Percentiles rank a stretch among this genome's conserved stretches.
Evolutionary conservation across 2,113 vertebrate genomes (phyloP).

Genomic region (Camarhynchus parvulus): DNA sequence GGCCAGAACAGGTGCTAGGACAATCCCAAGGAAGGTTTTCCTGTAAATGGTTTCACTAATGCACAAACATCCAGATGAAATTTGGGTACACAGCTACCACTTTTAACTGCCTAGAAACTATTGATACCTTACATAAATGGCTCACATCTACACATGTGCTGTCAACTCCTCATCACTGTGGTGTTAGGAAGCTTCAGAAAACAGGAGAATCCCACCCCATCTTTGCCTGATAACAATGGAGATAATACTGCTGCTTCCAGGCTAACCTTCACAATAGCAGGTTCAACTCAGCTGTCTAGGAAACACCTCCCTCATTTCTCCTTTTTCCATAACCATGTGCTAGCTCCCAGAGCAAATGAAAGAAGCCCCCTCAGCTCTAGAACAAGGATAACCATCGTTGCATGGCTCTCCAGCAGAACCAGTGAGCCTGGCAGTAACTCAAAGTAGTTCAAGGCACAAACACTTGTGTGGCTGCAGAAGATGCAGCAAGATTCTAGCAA

Average conservation of each 20-base stretch:
- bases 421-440: neutral
- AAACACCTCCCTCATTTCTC: neutral
- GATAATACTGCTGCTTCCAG: neutral
- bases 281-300: neutral
- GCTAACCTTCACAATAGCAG: neutral
- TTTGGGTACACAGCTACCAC: neutral
- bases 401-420: neutral
- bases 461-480: neutral
- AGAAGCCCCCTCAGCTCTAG: neutral
- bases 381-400: neutral
- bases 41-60: neutral
- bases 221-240: neutral
- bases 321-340: neutral
- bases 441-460: fast-evolving
- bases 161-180: neutral
- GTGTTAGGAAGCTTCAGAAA: neutral
- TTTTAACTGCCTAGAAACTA: neutral
- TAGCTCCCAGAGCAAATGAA: neutral
- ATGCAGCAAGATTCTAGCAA: neutral
- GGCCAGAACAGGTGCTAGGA: neutral
- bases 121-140: neutral
- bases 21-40: neutral
- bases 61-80: neutral
- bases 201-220: neutral
- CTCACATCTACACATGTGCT: neutral